These are phyloP conservation scores for Drosophila willistoni DNA, from an alignment of 1,140 invertebrate genomes.

Conservation along the genomic window DNA sequence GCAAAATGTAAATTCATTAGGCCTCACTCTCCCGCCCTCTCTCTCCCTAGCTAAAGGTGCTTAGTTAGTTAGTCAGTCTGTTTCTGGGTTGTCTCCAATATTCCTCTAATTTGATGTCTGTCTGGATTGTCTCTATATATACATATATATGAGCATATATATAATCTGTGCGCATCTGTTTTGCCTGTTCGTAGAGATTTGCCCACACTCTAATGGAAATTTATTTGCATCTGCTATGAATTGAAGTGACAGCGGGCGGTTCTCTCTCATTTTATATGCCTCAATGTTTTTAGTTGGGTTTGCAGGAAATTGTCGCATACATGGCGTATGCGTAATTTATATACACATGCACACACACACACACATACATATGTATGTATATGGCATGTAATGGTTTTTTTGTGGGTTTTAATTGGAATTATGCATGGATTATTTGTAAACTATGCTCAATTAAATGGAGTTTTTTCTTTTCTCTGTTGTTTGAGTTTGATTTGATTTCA, in stretches of 20 bases:
- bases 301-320: conserved; percentile 52
- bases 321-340: conserved; percentile 68
- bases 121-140: conserved; percentile 11
- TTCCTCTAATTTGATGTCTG: neutral
- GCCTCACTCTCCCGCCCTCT: neutral
- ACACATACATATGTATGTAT: conserved; percentile 1
- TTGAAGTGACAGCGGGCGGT: conserved; percentile 75
- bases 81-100: neutral
- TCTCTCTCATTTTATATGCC: conserved; percentile 20
- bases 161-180: conserved; percentile 49
- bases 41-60: conserved; percentile 5
- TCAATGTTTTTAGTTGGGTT: conserved; percentile 26
- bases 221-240: conserved; percentile 78
- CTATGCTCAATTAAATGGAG: conserved; percentile 29
- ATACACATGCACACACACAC: conserved; percentile 18
- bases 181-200: conserved; percentile 24
- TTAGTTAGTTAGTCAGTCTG: neutral
- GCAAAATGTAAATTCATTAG: conserved; percentile 55
- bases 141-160: neutral
- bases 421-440: conserved; percentile 14
- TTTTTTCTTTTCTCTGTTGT: neutral
- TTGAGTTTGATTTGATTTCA: conserved; percentile 14
- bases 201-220: conserved; percentile 73
- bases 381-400: conserved; percentile 20
- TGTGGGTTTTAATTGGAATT: conserved; percentile 57